A percentile compares a stretch with the other conserved stretches of the same genome.
Conservation (phyloP, 2,888 invertebrate species). For the Bedellia somnulentella region DNA sequence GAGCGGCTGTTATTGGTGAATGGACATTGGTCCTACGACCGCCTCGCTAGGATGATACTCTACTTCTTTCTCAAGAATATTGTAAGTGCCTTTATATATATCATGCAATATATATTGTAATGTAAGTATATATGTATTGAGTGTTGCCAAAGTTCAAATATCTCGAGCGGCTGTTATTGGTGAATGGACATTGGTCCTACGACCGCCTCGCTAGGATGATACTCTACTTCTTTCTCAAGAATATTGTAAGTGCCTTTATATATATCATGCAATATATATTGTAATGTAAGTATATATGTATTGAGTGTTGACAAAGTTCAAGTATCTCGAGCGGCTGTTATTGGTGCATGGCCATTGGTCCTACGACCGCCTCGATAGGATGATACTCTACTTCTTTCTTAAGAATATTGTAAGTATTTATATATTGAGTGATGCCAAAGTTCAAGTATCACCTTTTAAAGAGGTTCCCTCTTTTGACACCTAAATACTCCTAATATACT, state of each 20-base stretch:
- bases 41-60: conserved; percentile 89
- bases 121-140: too few species aligned
- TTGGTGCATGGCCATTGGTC: conserved; percentile 97
- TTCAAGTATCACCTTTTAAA: too few species aligned
- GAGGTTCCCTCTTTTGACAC: too few species aligned
- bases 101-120: too few species aligned
- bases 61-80: conserved; percentile 99
- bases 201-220: conserved; percentile 92
- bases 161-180: conserved; percentile 82
- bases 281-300: too few species aligned
- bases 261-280: too few species aligned
- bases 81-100: too few species aligned
- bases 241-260: conserved; percentile 89
- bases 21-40: conserved; percentile 96
- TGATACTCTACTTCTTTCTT: conserved; percentile 96
- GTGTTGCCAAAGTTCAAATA: too few species aligned
- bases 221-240: conserved; percentile 96
- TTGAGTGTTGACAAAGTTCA: too few species aligned
- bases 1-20: conserved; percentile 88
- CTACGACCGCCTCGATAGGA: conserved; percentile 89
- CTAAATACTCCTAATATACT: too few species aligned
- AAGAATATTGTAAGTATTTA: conserved; percentile 92
- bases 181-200: conserved; percentile 98
- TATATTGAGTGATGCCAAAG: too few species aligned
- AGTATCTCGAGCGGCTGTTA: conserved; percentile 82